These are phyloP conservation scores for Andrena bucephala DNA, from an alignment of 2,888 invertebrate species.

Conservation along the genomic window DNA sequence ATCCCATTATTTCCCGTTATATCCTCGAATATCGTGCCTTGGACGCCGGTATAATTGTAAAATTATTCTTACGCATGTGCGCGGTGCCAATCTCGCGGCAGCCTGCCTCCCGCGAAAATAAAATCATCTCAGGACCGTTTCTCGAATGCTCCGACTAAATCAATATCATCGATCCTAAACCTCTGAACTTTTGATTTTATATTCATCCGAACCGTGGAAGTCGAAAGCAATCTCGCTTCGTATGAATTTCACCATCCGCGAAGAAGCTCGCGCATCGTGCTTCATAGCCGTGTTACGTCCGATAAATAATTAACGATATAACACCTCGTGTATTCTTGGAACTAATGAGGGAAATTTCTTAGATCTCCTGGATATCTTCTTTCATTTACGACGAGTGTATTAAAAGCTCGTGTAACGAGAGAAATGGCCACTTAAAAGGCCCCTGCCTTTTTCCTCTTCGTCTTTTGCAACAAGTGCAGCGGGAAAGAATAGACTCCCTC, in stretches of 20 bases:
- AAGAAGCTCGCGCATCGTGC: background rate
- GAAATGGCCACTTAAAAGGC: background rate
- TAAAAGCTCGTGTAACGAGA: background rate
- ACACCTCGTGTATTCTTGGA: background rate
- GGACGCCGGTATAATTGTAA: conserved; percentile 54
- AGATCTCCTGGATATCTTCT: too few species aligned
- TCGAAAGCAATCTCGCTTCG: background rate
- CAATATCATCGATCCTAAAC: background rate
- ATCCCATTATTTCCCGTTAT: conserved; percentile 68
- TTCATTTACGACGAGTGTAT: background rate
- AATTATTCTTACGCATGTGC: conserved; percentile 58
- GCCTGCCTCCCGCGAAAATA: conserved; percentile 26
- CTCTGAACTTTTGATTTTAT: background rate
- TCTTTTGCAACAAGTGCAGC: background rate
- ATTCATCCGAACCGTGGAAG: background rate
- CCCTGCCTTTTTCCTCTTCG: too few species aligned
- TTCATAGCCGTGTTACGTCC: background rate
- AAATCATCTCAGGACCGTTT: background rate
- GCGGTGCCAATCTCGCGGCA: conserved; percentile 25
- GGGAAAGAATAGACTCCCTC: background rate
- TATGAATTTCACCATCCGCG: background rate
- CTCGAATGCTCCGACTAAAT: background rate
- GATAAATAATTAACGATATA: background rate
- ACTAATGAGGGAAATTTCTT: background rate
- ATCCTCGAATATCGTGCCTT: conserved; percentile 65